Evolutionary conservation across 2,113 vertebrate genomes (phyloP), one percentile per base, ranked within the genome.

Genomic region (Rhodinocichla rosea): DNA sequence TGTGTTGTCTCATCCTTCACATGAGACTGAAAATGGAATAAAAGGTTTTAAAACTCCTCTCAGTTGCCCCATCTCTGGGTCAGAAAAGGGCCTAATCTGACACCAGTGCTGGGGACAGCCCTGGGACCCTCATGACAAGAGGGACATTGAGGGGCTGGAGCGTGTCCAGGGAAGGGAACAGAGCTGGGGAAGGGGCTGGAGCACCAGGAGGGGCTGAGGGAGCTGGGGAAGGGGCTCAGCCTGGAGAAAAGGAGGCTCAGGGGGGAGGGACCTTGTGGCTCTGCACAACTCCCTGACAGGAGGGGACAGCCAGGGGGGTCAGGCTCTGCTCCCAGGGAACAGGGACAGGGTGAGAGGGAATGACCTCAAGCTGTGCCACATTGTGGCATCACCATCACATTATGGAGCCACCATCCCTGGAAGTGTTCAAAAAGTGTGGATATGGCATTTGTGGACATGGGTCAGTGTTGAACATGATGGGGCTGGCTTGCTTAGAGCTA

Each of bases 101-200:
- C 28, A 53, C 28, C 52, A 53, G 14, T 1, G 0, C 15, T 74
- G 68, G 44, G 33, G 22, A 7, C 52, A 30, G 16, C 2, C n/a
- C 60, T 75, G 39, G 8, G 19, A 7, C 6, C 19, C 37, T 67
- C 27, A 2, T 13, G 7, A 24, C 33, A 52, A 22, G 21, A 56
- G 17, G 5, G 8, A 45, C 13, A 11, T 1, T 3, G 69, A 82
- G 45, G 30, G 20, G n/a, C 9, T 82, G 78, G 39, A 75, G 45
- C 0, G 0, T 39, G 69, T 75, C 53, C 44, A 35, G 28, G 15
- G 39, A 21, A 39, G 23, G 33, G 33, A 74, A 59, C 0, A 0
- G 70, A 60, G 33, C 19, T 82, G 69, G 28, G 49, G 28, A 82
- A 82, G 78, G 45, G 23, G 9, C 33, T 89, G 69, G 33, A 75